Base-by-base conservation (phyloP, 2,888 invertebrate genomes). In the Craniophora ligustri region DNA sequence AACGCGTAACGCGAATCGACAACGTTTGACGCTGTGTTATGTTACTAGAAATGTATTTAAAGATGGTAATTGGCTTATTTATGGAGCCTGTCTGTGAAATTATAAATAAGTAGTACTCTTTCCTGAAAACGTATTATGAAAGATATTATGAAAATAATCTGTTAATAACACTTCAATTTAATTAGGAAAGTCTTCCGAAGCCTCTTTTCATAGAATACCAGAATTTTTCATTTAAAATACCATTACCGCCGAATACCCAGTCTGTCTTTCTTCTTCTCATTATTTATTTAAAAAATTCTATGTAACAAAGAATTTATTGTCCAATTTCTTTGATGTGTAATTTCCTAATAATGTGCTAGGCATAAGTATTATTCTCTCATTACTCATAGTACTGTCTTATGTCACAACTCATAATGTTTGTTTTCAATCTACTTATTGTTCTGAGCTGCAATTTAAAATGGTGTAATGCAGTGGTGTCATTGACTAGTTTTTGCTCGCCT, bases 401-500 rank as follows among this genome's bases (percentile, higher is more conserved):
- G 4, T 26, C 26, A 8, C 36, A 23, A 31, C 28, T 5, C 55
- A 42, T 39, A 35, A 38, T 26, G 18, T 32, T 5, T 8, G 11
- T 21, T 28, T 38, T 32, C 23, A 38, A 18, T 35, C 6, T 36
- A 39, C 31, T 45, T 46, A 41, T 16, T 60, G 30, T 56, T 34
- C 31, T 8, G 1, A 16, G 10, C 26, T 32, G 23, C 14, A 34
- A 50, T 64, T 64, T 44, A 30, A 64, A 65, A 57, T 65, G 64
- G 57, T 65, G 65, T 70, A 65, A 57, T 69, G 65, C 65, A 65
- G 65, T 69, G 39, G 65, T 64, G 56, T 64, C 64, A 64, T 63
- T 68, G 63, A 48, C 47, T 45, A 47, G 30, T 64, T 68, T 64
- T 64, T 64, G 64, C 45, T 55, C 36, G 30, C 5, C 35, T 34